These are phyloP conservation scores for Neuroterus valhalla DNA, from an alignment of 1,140 invertebrate species.

Conservation along the genomic window DNA sequence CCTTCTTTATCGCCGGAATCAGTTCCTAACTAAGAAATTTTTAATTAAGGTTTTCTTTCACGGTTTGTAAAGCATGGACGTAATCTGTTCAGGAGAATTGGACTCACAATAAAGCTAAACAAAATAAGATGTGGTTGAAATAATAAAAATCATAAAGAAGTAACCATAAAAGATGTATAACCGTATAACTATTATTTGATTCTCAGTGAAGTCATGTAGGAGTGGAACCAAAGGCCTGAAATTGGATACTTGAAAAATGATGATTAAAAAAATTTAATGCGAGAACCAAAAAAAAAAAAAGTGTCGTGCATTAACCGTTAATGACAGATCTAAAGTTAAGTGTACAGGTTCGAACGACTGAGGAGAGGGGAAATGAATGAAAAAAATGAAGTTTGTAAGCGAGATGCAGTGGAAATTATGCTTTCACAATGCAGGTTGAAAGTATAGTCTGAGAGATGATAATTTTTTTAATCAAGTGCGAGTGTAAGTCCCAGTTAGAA, in stretches of 20 bases:
- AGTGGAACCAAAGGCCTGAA: slow-evolving; percentile 13
- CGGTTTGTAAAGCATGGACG: too few species aligned
- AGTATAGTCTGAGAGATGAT: too few species aligned
- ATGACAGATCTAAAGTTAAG: not conserved
- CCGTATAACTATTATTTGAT: not conserved
- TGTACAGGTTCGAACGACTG: not conserved
- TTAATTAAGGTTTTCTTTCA: too few species aligned
- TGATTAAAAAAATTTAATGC: slow-evolving; percentile 14
- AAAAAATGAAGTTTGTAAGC: slow-evolving; percentile 3
- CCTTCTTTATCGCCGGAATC: too few species aligned
- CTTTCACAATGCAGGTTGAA: slow-evolving; percentile 19
- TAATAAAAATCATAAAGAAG: not conserved
- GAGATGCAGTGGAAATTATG: not conserved
- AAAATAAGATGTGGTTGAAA: not conserved
- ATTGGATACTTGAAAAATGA: slow-evolving; percentile 11
- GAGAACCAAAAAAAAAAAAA: not conserved
- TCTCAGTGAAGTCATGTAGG: not conserved
- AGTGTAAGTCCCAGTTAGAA: too few species aligned
- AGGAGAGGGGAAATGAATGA: slow-evolving; percentile 9
- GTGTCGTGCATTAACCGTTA: not conserved
- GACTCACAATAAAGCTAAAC: not conserved
- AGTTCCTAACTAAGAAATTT: too few species aligned
- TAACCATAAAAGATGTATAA: not conserved
- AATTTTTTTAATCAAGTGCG: too few species aligned
- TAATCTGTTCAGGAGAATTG: not conserved